A percentile compares a stretch with the other conserved stretches of the same genome.
These are phyloP conservation scores for Acropora yongei DNA, from an alignment of 64 coral and sea anemone genomes.

Conservation along the genomic window DNA sequence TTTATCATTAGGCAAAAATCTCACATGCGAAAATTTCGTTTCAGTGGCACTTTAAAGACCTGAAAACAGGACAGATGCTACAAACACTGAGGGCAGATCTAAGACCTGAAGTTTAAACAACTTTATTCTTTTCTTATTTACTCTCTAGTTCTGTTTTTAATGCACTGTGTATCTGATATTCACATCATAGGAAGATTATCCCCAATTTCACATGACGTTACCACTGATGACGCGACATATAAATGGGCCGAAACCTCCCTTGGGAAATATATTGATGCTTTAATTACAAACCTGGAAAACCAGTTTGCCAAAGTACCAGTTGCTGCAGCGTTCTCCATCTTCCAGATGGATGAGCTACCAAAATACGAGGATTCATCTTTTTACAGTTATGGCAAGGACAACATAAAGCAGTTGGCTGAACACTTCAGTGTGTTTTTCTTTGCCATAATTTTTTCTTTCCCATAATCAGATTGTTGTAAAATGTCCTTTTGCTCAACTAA, in stretches of 20 bases:
- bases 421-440: background rate
- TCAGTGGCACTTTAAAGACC: background rate
- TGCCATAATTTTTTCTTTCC: background rate
- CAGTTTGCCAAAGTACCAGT: conserved; percentile 16
- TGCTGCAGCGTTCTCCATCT: conserved; percentile 14
- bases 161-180: background rate
- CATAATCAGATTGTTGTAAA: background rate
- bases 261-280: background rate
- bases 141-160: background rate
- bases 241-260: background rate
- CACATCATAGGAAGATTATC: conserved; percentile 10
- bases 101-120: background rate
- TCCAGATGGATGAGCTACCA: background rate
- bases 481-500: background rate
- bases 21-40: too few relatives aligned
- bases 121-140: conserved; percentile 1
- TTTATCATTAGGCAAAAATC: too few relatives aligned
- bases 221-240: conserved; percentile 5
- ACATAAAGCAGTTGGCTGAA: conserved; percentile 19
- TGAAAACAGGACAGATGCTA: conserved; percentile 3
- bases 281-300: conserved; percentile 8
- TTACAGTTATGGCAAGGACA: background rate
- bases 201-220: background rate
- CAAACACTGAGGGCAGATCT: background rate
- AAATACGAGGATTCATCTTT: background rate